Conservation (phyloP, 2,113 vertebrate genomes). For the Holacanthus passer region DNA sequence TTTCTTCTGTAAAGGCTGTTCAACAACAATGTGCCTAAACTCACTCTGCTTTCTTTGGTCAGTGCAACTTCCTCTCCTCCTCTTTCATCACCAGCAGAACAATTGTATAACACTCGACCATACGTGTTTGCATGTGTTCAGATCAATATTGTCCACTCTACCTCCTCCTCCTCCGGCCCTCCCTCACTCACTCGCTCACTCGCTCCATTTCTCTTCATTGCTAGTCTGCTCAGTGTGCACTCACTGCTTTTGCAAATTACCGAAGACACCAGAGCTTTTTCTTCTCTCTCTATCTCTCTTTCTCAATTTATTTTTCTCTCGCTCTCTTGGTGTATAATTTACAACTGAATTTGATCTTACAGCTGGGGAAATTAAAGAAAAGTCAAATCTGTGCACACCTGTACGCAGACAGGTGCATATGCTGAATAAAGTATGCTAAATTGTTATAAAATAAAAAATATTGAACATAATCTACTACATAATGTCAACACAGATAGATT, state of each 20-base stretch:
- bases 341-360: neutral
- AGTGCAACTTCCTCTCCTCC: constrained; percentile 31
- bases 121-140: constrained; percentile 58
- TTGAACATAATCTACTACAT: neutral
- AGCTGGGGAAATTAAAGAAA: neutral
- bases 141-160: constrained; percentile 48
- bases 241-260: constrained; percentile 4
- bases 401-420: neutral
- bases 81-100: constrained; percentile 24
- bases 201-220: constrained; percentile 28
- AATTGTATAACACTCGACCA: constrained; percentile 63
- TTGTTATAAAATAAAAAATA: neutral
- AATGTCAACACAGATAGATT: neutral
- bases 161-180: constrained; percentile 35
- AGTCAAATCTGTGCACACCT: neutral
- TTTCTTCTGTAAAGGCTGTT: neutral
- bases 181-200: constrained; percentile 4
- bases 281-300: neutral
- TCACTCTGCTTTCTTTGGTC: constrained; percentile 31
- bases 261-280: constrained; percentile 3
- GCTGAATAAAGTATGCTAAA: neutral
- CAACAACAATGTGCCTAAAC: neutral
- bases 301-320: neutral
- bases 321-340: neutral
- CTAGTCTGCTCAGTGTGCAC: constrained; percentile 21